Evolutionary conservation across 1,140 invertebrate genomes (phyloP).

Genomic region (Listronotus oregonensis): DNA sequence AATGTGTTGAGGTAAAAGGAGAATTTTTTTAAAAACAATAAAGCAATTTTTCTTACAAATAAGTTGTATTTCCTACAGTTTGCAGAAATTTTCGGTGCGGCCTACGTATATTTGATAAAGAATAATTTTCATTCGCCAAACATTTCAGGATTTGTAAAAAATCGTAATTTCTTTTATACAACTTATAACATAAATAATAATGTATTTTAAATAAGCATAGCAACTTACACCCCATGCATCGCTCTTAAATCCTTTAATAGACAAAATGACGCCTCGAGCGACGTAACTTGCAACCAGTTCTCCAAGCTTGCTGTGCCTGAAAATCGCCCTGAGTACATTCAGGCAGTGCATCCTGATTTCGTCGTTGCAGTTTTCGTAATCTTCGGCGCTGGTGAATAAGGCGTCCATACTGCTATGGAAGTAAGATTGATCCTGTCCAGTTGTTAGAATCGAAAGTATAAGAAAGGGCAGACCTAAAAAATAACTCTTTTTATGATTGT

Average conservation of each 20-base stretch:
- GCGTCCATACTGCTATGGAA: constrained; percentile 67
- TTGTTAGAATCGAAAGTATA: constrained; percentile 66
- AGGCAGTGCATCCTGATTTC: constrained; percentile 76
- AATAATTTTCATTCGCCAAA: too few species aligned
- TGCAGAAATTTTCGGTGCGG: too few species aligned
- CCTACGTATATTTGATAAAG: too few species aligned
- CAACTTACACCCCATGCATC: constrained; percentile 74
- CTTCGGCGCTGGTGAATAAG: constrained; percentile 60
- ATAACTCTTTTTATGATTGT: background rate
- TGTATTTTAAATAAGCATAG: background rate
- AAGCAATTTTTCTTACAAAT: too few species aligned
- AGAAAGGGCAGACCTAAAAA: constrained; percentile 42
- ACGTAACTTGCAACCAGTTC: constrained; percentile 76
- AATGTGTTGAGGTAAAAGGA: too few species aligned
- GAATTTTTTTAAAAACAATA: too few species aligned
- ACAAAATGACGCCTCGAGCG: constrained; percentile 70
- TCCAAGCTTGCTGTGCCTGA: constrained; percentile 74
- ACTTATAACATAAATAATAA: too few species aligned
- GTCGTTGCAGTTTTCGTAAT: constrained; percentile 23
- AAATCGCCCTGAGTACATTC: constrained; percentile 84
- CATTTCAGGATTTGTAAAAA: too few species aligned
- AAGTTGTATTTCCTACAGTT: too few species aligned
- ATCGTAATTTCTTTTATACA: too few species aligned
- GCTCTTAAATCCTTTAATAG: constrained; percentile 76
- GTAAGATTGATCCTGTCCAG: constrained; percentile 65